Base-by-base conservation (phyloP, 2,797 vertebrate genomes). In the Poecilia wingei region DNA sequence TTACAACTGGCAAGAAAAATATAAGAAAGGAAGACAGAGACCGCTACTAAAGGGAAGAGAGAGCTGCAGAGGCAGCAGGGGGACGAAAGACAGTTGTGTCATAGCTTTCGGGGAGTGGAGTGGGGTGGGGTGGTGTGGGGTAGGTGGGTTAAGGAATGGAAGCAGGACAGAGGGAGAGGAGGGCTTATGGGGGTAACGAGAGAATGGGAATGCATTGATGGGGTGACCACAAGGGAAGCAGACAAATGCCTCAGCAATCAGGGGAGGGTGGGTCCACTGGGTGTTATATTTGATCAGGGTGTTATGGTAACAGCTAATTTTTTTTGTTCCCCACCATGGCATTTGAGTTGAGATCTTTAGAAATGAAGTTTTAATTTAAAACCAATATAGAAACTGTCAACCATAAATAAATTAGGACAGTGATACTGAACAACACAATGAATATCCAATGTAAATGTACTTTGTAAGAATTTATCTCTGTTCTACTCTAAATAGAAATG, bases 221-320 rank as follows among this genome's bases (percentile, higher is more conserved):
- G 83, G 73, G 77, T 87, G 91, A 93, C 89, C 91, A 89, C 89
- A 92, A 79, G 87, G 83, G 85, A 91, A 89, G 88, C 87, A 3
- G 82, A 82, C 18, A 83, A 86, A 87, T 70, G 81, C 84, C 87
- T 87, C 28, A 68, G 81, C 85, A 81, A 82, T 88, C 86, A 86
- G 82, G 82, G 91, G 89, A 84, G 87, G 82, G 85, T 53, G 84
- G 76, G 70, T 84, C 75, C 22, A 36, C 45, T 75, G 74, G 12
- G 76, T 39, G 76, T 83, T 22, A 79, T 25, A 83, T 79, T 79
- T 82, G 57, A 84, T 75, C 75, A 80, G 79, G 45, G 75, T 83
- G 18, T 77, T 66, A 81, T 47, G 73, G 75, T 84, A 84, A 79
- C 43, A 77, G 82, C 66, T 75, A 59, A 64, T 55, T 75, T 83